Evolutionary conservation across 2,113 vertebrate species (phyloP).

Genomic region (Sapayoa aenigma): DNA sequence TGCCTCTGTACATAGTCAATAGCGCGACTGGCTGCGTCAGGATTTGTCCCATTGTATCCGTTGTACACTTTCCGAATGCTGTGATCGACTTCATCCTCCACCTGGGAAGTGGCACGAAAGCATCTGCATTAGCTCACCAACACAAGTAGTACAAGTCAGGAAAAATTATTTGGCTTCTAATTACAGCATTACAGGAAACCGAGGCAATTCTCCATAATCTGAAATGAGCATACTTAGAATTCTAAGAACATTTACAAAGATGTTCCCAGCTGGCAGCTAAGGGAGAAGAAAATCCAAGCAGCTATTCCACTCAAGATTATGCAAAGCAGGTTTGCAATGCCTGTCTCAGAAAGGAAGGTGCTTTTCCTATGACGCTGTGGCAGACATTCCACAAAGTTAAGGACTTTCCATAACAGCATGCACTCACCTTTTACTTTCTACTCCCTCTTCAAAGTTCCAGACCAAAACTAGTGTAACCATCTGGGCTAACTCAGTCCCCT

Average conservation of each 20-base stretch:
- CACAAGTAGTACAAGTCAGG: neutral
- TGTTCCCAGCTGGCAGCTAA: neutral
- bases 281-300: neutral
- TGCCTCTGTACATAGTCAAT: conserved; percentile 98
- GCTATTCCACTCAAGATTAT: neutral
- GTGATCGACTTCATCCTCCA: conserved; percentile 91
- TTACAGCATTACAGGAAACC: neutral
- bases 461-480: neutral
- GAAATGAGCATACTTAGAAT: neutral
- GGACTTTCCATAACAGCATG: neutral
- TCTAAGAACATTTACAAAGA: neutral
- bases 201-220: neutral
- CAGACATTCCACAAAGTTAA: neutral
- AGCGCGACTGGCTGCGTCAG: conserved; percentile 92
- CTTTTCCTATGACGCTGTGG: neutral
- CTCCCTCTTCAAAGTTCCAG: neutral
- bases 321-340: neutral
- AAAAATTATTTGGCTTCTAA: neutral
- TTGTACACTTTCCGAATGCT: conserved; percentile 94
- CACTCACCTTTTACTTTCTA: neutral
- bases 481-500: neutral
- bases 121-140: neutral
- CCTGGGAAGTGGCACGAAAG: conserved; percentile 69
- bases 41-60: conserved; percentile 90
- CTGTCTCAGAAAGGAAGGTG: neutral